A percentile compares a stretch with the other conserved stretches of the same genome.
Evolutionary conservation across 2,113 vertebrate genomes (phyloP).

Genomic region (Puntigrus tetrazona): DNA sequence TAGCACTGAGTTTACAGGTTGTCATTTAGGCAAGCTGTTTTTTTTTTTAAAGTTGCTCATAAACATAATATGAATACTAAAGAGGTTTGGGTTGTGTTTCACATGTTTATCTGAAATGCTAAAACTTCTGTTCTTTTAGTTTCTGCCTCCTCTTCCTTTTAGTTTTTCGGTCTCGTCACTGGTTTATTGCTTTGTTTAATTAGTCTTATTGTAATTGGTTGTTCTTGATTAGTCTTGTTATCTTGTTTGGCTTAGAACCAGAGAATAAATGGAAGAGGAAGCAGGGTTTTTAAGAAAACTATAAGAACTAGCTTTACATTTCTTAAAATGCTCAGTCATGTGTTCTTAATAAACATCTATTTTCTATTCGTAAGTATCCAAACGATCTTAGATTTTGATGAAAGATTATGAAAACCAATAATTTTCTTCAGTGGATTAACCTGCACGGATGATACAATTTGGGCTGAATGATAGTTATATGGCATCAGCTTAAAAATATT

Average conservation of each 20-base stretch:
- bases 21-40: background rate
- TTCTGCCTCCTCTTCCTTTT: background rate
- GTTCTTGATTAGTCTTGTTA: background rate
- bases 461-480: background rate
- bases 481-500: background rate
- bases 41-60: background rate
- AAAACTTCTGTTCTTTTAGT: background rate
- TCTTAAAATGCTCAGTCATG: too few relatives aligned
- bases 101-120: background rate
- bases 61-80: background rate
- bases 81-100: background rate
- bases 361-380: too few relatives aligned
- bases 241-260: background rate
- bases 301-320: too few relatives aligned
- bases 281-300: too few relatives aligned
- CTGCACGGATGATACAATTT: background rate
- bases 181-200: background rate
- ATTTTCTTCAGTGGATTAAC: too few relatives aligned
- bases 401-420: too few relatives aligned
- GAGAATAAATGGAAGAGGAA: background rate
- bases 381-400: background rate
- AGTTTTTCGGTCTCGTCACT: background rate
- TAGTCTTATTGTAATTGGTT: background rate
- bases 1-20: background rate
- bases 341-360: too few relatives aligned